phyloP scores from a whole-genome alignment of 2,113 vertebrate genomes.

The Propithecus coquereli region DNA sequence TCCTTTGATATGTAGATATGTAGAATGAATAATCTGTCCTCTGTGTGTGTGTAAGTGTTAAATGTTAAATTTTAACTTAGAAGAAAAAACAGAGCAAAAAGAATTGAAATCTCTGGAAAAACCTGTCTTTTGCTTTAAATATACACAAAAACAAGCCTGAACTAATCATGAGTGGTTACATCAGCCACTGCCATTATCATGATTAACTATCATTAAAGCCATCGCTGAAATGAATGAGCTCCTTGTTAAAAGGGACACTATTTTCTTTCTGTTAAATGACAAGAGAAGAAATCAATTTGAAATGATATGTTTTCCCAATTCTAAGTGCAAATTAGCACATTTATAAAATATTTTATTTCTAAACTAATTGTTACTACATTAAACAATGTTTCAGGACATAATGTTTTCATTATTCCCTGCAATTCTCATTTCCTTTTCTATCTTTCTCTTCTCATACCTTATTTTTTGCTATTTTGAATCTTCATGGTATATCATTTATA shows the following conservation, averaged over 20 bases:
- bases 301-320: conserved; percentile 65
- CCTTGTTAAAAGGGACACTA: conserved; percentile 58
- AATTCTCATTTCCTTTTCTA: conserved; percentile 42
- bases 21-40: not conserved
- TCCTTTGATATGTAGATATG: not conserved
- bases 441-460: not conserved
- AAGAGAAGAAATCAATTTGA: conserved; percentile 60
- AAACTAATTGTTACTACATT: conserved; percentile 55
- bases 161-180: conserved; percentile 67
- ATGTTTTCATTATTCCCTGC: conserved; percentile 23
- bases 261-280: conserved; percentile 70
- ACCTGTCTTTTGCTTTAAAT: conserved; percentile 56
- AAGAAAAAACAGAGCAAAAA: conserved; percentile 63
- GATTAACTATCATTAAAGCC: conserved; percentile 77
- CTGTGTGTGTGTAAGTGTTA: not conserved
- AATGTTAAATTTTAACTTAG: not conserved
- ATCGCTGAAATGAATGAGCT: conserved; percentile 67
- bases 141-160: conserved; percentile 61
- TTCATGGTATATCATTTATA: conserved; percentile 28
- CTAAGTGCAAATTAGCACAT: conserved; percentile 53
- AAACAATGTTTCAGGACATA: conserved; percentile 47
- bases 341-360: conserved; percentile 66
- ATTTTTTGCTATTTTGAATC: conserved; percentile 30
- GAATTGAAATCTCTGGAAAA: conserved; percentile 33
- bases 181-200: conserved; percentile 68